A percentile compares a stretch with the other conserved stretches of the same genome.
Conservation (phyloP, 2,797 vertebrate species). For the Notolepis coatsorum region DNA sequence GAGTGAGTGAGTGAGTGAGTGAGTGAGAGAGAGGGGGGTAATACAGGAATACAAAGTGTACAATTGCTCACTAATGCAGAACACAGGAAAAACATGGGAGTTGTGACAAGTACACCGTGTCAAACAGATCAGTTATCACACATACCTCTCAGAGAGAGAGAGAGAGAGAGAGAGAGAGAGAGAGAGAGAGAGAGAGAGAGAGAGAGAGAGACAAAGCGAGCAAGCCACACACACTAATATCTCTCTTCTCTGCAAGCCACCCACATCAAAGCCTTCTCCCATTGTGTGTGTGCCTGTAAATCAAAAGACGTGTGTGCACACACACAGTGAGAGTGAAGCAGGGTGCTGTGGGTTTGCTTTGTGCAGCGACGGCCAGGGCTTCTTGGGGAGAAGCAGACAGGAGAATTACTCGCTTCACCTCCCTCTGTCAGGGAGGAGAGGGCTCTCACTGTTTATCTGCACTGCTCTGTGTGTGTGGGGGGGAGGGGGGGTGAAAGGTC, state of each 20-base stretch:
- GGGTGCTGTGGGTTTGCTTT: conserved; percentile 58
- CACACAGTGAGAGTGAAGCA: conserved; percentile 18
- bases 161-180: conserved; percentile 13
- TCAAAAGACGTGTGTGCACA: conserved; percentile 66
- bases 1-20: not conserved
- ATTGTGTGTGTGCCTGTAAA: conserved; percentile 69
- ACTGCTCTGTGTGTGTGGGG: conserved; percentile 15
- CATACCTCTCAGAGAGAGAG: too few relatives aligned
- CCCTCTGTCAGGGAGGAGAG: conserved; percentile 64
- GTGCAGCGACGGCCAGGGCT: conserved; percentile 56
- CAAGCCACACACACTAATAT: conserved; percentile 66
- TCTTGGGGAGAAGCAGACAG: conserved; percentile 57
- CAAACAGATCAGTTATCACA: conserved; percentile 51
- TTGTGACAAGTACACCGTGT: conserved; percentile 46
- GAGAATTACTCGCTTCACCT: conserved; percentile 73
- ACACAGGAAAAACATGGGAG: conserved; percentile 32
- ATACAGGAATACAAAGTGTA: conserved; percentile 41
- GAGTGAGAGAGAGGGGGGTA: not conserved
- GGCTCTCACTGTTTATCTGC: conserved; percentile 63
- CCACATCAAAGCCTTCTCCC: conserved; percentile 72
- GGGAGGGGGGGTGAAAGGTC: conserved; percentile 63
- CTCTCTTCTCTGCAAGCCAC: conserved; percentile 50
- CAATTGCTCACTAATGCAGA: conserved; percentile 45
- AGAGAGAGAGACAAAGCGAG: conserved; percentile 59
- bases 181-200: not conserved